phyloP scores from a whole-genome alignment of 2,113 vertebrate species.

The Zosterops pallidus region DNA sequence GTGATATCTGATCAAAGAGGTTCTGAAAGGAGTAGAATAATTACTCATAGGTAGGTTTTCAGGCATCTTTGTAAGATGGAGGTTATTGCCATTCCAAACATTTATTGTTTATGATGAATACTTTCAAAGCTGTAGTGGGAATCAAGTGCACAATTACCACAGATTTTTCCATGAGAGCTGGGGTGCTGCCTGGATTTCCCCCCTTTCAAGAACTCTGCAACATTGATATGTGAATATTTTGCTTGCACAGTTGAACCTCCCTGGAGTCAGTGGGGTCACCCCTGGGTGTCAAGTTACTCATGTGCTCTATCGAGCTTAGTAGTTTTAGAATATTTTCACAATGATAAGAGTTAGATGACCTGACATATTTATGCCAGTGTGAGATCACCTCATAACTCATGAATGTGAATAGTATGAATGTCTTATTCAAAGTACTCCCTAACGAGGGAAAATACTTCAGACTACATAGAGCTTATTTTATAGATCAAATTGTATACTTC shows the following conservation, averaged over 20 bases:
- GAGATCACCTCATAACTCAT: conserved; percentile 70
- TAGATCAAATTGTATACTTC: conserved; percentile 52
- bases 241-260: conserved; percentile 18
- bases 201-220: background rate
- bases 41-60: background rate
- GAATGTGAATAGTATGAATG: conserved; percentile 51
- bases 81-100: background rate
- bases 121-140: background rate
- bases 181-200: background rate
- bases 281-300: conserved; percentile 39
- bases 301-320: conserved; percentile 26
- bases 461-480: conserved; percentile 51
- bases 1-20: conserved; percentile 7
- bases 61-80: background rate
- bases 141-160: background rate
- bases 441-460: conserved; percentile 61
- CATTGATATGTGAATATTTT: conserved; percentile 17
- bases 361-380: conserved; percentile 67
- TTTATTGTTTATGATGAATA: background rate
- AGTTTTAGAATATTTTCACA: conserved; percentile 67
- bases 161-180: background rate
- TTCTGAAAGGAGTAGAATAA: background rate
- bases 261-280: conserved; percentile 25
- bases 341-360: conserved; percentile 66
- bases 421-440: conserved; percentile 61